These are phyloP conservation scores for Congeria kusceri DNA, from an alignment of 2,888 invertebrate species.

Conservation along the genomic window DNA sequence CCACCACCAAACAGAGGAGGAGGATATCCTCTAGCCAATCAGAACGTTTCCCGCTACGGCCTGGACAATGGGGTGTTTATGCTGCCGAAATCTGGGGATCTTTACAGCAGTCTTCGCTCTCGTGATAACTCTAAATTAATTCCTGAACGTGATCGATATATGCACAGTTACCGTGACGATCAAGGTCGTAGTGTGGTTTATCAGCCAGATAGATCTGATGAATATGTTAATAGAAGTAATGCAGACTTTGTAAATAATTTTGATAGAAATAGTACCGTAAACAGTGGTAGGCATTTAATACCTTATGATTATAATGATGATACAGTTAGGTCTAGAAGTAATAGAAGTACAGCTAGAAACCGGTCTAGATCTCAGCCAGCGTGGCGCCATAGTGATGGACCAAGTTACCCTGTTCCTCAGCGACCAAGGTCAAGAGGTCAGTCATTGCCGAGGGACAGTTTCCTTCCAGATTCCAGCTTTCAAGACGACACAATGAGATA, in stretches of 20 bases:
- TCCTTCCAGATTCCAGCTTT: conserved; percentile 35
- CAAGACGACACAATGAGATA: conserved; percentile 24
- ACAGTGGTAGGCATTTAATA: conserved; percentile 2
- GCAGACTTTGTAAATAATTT: conserved; percentile 32
- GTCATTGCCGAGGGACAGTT: conserved; percentile 43
- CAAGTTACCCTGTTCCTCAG: conserved; percentile 44
- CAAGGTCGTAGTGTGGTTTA: not conserved
- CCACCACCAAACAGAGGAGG: conserved; percentile 73
- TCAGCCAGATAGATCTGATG: too few species aligned
- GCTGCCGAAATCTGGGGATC: conserved; percentile 71
- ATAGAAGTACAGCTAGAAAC: conserved; percentile 27
- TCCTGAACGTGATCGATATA: conserved; percentile 57
- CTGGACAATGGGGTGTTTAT: conserved; percentile 73
- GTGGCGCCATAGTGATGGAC: conserved; percentile 38
- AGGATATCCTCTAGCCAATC: conserved; percentile 76
- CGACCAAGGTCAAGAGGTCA: conserved; percentile 45
- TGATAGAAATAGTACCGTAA: conserved; percentile 26
- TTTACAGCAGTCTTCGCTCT: conserved; percentile 60
- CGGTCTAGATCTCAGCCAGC: conserved; percentile 52
- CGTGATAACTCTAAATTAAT: conserved; percentile 52
- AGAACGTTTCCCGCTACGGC: conserved; percentile 12
- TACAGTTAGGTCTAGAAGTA: conserved; percentile 33
- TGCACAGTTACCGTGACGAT: conserved; percentile 38
- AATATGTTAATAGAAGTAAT: conserved; percentile 14
- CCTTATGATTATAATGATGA: conserved; percentile 55